Conservation (phyloP, 2,113 vertebrate genomes). For the Odocoileus virginianus region DNA sequence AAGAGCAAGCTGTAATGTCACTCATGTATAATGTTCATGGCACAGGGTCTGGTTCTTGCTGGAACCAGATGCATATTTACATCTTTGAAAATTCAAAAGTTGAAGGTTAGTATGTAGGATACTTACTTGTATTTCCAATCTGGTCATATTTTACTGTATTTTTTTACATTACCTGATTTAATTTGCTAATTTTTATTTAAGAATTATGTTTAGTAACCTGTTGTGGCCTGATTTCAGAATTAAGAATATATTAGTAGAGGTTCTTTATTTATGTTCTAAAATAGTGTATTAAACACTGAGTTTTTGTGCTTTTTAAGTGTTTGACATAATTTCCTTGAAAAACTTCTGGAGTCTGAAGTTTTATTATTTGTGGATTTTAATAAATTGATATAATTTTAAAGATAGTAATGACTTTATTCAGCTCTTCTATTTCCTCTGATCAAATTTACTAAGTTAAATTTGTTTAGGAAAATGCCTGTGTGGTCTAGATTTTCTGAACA, state of each 20-base stretch:
- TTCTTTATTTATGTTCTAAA: background rate
- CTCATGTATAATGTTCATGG: background rate
- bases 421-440: background rate
- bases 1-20: background rate
- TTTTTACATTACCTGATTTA: background rate
- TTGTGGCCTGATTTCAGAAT: background rate
- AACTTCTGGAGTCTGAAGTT: background rate
- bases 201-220: background rate
- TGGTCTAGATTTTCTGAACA: background rate
- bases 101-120: background rate
- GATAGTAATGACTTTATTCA: background rate
- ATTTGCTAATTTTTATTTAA: background rate
- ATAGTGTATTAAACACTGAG: background rate
- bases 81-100: background rate
- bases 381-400: background rate
- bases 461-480: background rate
- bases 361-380: background rate
- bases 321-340: background rate
- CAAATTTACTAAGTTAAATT: background rate
- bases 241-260: background rate
- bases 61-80: background rate
- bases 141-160: background rate
- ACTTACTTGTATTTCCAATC: background rate
- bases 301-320: background rate
- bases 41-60: background rate